phyloP scores from a whole-genome alignment of 1,140 invertebrate species.

The Drosophila leontia region DNA sequence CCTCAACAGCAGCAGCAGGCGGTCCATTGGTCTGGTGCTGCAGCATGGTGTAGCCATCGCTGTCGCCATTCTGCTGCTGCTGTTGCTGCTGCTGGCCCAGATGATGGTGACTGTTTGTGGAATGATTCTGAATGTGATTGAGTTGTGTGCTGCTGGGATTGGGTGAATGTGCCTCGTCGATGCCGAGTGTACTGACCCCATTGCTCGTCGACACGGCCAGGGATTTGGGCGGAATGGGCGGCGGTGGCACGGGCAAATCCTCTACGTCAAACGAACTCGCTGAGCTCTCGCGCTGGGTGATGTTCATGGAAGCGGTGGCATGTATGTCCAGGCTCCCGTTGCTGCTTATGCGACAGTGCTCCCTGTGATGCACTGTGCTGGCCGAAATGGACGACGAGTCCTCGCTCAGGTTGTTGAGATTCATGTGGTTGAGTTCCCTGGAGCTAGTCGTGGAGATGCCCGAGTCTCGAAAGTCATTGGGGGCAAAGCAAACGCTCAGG shows the following conservation, averaged over 20 bases:
- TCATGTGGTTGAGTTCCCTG: constrained; percentile 76
- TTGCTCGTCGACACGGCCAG: constrained; percentile 61
- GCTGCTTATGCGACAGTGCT: constrained; percentile 75
- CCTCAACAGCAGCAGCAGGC: constrained; percentile 49
- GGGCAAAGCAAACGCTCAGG: constrained; percentile 65
- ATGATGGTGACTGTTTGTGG: constrained; percentile 66
- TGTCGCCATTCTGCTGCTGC: constrained; percentile 59
- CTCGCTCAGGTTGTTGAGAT: constrained; percentile 76
- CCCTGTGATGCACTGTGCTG: constrained; percentile 75
- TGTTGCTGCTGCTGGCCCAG: constrained; percentile 45
- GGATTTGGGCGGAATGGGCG: constrained; percentile 80
- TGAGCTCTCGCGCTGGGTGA: constrained; percentile 76
- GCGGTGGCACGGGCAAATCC: constrained; percentile 76
- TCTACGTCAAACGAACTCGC: constrained; percentile 79
- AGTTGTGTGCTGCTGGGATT: constrained; percentile 49
- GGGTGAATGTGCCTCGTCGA: constrained; percentile 66
- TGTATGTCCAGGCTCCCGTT: constrained; percentile 73
- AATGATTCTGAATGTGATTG: constrained; percentile 67
- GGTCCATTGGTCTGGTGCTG: constrained; percentile 59
- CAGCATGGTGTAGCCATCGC: constrained; percentile 53
- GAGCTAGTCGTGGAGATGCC: constrained; percentile 84
- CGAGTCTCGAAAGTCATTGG: constrained; percentile 83
- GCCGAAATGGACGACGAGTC: constrained; percentile 68
- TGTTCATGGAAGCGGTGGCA: constrained; percentile 57
- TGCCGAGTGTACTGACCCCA: constrained; percentile 26